Base-by-base conservation (phyloP, 2,888 invertebrate genomes). In the Leucophora obtusa region DNA sequence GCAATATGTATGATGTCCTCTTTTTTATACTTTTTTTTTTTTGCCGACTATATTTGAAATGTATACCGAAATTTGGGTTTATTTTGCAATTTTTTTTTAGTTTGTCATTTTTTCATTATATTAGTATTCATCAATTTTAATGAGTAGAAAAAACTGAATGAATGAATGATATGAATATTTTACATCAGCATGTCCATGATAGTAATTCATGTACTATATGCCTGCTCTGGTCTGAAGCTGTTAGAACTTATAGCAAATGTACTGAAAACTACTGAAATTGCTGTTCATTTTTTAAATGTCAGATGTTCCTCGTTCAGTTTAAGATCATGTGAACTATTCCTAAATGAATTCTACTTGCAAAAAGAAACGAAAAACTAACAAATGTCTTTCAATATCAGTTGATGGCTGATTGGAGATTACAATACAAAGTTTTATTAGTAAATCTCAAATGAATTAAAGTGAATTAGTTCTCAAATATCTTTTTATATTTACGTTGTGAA, bases 61-160 rank as follows among this genome's bases (percentile, higher is more conserved):
- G 70, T 72, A 78, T 69, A 81, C 60, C 70, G 17, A 65, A 59
- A 38, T 59, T 66, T 59, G 60, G 47, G n/a, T 66, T 54, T 65
- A 8, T 51, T 60, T 56, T 43, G 70, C 21, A 51, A 58, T 62
- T 24, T 74, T 65, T 82, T 85, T 84, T 86, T 86, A 86, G 86
- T 69, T 77, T 73, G 59, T 77, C 54, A 63, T 73, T 65, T 77
- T 81, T 77, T 79, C 81, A 70, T 75, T 71, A 76, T 79, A 82
- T 82, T 82, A 77, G 74, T 79, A 83, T 79, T 83, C 82, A 83
- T 83, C 82, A 83, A 83, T 83, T 79, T 79, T 82, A 82, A 83
- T 83, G 82, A 82, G 77, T 80, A 75, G 54, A 59, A 78, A 62
- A 71, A 73, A 71, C 60, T n/a, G 51, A 50, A 15, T n/a, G 21